A percentile compares a stretch with the other conserved stretches of the same genome.
These are phyloP conservation scores for Danio choprae DNA, from an alignment of 2,797 vertebrate species.

Conservation along the genomic window DNA sequence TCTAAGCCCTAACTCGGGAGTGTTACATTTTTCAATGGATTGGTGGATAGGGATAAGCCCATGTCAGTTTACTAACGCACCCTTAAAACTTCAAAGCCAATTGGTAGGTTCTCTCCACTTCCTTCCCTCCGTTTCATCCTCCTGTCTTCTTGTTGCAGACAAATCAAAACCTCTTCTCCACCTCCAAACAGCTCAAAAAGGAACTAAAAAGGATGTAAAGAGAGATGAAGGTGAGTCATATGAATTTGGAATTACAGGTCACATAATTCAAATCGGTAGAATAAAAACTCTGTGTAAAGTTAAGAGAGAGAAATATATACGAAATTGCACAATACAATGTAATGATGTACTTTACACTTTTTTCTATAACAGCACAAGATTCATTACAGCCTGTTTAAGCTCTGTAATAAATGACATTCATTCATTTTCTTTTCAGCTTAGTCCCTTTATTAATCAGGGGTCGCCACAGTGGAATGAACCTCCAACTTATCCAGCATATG, in stretches of 20 bases:
- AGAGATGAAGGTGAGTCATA: constrained; percentile 5
- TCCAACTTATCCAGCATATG: no score
- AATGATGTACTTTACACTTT: not conserved
- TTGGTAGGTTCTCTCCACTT: constrained; percentile 81
- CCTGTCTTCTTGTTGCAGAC: constrained; percentile 84
- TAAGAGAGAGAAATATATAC: not conserved
- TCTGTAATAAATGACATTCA: not conserved
- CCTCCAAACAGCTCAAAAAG: constrained; percentile 76
- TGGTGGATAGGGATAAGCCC: no score
- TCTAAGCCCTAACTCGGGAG: no score
- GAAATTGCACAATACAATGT: not conserved
- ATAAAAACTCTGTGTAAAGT: not conserved
- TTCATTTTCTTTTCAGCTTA: no score
- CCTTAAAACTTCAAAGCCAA: constrained; percentile 84
- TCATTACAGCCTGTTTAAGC: not conserved
- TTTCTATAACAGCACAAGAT: not conserved
- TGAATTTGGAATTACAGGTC: not conserved
- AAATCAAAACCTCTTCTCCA: constrained; percentile 81
- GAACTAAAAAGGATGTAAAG: constrained; percentile 70
- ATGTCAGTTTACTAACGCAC: constrained; percentile 64
- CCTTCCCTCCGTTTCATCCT: constrained; percentile 78
- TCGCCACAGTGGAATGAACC: no score
- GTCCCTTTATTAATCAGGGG: no score
- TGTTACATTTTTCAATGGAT: no score
- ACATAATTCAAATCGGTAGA: not conserved